Base-by-base conservation (phyloP, 2,797 vertebrate genomes). In the Cossypha caffra region DNA sequence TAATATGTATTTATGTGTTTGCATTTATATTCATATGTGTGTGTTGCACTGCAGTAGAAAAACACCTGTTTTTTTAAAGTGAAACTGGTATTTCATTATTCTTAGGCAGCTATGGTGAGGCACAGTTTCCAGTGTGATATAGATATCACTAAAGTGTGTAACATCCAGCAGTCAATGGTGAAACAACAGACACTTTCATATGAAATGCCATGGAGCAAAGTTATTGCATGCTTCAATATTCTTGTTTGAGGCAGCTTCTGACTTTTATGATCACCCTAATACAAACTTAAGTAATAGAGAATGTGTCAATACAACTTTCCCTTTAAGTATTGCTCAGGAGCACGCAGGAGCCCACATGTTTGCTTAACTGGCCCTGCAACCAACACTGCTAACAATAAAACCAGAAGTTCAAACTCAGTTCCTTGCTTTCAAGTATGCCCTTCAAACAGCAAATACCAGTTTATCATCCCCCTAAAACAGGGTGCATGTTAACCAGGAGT, bases 371-470 rank as follows among this genome's bases (percentile, higher is more conserved):
- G 91, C 87, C 87, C 94, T 90, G 92, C 89, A 95, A 93, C 95
- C 91, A 95, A 67, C 88, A 83, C 62, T 84, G 75, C 68, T 94
- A 93, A 96, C 92, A 97, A 93, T 96, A 96, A 96, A 97, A 96
- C 87, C 95, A 96, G 94, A 96, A 97, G 92, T 96, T 97, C 95
- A 96, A 94, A 96, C 94, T 94, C 89, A 96, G 95, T 97, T 96
- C 89, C 87, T 88, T 72, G 87, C 94, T 96, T 95, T 97, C 94
- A 96, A 95, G 95, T 95, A 66, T 69, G 91, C 73, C 92, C 95
- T 96, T 95, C 95, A 96, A 96, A 96, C 89, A 93, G 94, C 91
- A 96, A 96, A 96, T 86, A 94, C 61, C 87, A 96, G 72, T 95
- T 96, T 89, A 92, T 91, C 81, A 90, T 75, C 54, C 69, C 69